A percentile compares a stretch with the other conserved stretches of the same genome.
phyloP scores from a whole-genome alignment of 2,888 invertebrate species.

The Tanypteryx hageni region DNA sequence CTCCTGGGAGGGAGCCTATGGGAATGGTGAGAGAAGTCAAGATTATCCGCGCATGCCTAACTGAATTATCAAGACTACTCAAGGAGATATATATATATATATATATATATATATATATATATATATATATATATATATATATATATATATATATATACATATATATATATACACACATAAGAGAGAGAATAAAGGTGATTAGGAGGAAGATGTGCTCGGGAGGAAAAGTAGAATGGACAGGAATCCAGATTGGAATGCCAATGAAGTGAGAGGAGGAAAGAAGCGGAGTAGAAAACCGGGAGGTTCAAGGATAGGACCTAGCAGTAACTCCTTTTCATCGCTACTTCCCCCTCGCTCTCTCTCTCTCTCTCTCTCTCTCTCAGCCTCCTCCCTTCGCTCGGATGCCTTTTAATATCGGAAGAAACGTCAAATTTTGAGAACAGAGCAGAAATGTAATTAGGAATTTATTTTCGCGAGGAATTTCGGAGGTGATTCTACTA shows the following conservation, averaged over 20 bases:
- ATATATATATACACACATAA: no score
- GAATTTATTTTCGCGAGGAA: not conserved
- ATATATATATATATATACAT: no score
- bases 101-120: no score
- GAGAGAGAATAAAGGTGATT: slow-evolving; percentile 40
- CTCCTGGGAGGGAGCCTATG: no score
- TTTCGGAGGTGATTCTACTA: not conserved
- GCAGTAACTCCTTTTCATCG: slow-evolving; percentile 1
- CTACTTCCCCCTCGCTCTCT: not conserved
- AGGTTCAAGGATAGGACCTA: not conserved
- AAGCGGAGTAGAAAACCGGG: not conserved
- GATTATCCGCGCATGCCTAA: no score
- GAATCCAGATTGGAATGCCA: slow-evolving; percentile 52
- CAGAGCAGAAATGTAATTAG: not conserved
- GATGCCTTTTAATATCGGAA: slow-evolving; percentile 44
- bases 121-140: no score
- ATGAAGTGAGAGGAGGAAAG: slow-evolving; percentile 27
- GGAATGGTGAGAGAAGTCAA: no score
- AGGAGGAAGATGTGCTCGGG: not conserved
- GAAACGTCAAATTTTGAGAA: slow-evolving; percentile 38
- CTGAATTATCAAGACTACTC: no score
- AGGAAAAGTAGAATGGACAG: not conserved
- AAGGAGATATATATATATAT: no score
- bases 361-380: not conserved
- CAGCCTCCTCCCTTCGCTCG: not conserved